Evolutionary conservation across 2,113 vertebrate species (phyloP), one percentile per base, ranked within the genome.

Genomic region (Aythya baeri): DNA sequence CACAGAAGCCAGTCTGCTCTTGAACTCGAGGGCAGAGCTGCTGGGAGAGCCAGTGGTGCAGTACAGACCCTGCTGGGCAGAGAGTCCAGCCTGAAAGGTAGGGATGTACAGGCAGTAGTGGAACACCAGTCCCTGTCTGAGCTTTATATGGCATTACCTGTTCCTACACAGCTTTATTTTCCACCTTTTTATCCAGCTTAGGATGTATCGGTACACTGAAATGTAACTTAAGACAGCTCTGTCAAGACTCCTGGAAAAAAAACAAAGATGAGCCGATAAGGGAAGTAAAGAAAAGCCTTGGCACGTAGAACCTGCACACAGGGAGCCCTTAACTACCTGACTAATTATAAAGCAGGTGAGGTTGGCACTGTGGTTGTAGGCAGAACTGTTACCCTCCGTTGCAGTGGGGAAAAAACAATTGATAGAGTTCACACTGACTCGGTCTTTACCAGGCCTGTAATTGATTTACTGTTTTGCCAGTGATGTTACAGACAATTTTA

Each of bases 121-220:
- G 78, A 92, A 32, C 68, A 12, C 4, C 34, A 38, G 14, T 68
- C 52, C 75, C 70, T 65, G 16, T 43, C 59, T 74, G 81, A 78
- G 41, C 77, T 54, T 9, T 25, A 2, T 17, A 43, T 89, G 77
- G 70, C 26, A 10, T 84, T 87, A 41, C 79, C 63, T 87, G 49
- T 58, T 75, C 43, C 57, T 91, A 7, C 76, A 44, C 49, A 86
- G 70, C 86, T 87, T 92, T 68, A 25, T 91, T 95, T 89, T 76
- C 27, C 32, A 49, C 43, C 58, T 79, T 65, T 49, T 49, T 49
- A 49, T 49, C 46, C 49, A 86, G 70, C 86, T 87, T 76, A 68
- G 82, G 74, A 73, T 23, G 1, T 49, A 10, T 38, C 59, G 38
- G 36, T 74, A 5, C 26, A 15, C 49, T 84, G 75, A 91, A 63